phyloP scores from a whole-genome alignment of 35 echinoderm and acorn worm species.

The Ophiothrix spiculata region DNA sequence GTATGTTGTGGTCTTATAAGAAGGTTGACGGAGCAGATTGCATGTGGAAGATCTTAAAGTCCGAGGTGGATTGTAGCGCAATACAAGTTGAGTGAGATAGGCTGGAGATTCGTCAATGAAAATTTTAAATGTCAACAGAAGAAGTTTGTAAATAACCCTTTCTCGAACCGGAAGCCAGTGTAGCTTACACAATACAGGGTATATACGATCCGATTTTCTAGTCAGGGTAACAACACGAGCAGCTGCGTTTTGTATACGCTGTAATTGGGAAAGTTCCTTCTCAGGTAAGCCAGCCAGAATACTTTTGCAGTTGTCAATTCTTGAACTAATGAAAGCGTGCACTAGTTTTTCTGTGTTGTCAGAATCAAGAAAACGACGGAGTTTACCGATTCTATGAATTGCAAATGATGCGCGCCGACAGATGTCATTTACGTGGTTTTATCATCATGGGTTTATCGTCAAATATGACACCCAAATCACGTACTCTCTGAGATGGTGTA shows the following conservation, averaged over 20 bases:
- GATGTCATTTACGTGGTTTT: slow-evolving; percentile 33
- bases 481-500: too few species aligned
- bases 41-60: too few species aligned
- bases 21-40: too few species aligned
- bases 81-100: too few species aligned
- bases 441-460: slow-evolving; percentile 22
- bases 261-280: slow-evolving; percentile 31
- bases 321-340: slow-evolving; percentile 41
- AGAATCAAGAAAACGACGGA: slow-evolving; percentile 16
- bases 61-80: too few species aligned
- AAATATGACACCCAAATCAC: slow-evolving; percentile 44
- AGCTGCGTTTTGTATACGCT: slow-evolving; percentile 58
- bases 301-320: slow-evolving; percentile 39
- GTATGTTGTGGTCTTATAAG: too few species aligned
- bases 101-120: too few species aligned
- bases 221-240: slow-evolving; percentile 33
- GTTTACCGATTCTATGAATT: slow-evolving; percentile 21
- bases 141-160: too few species aligned
- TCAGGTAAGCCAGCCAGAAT: slow-evolving; percentile 44
- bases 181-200: too few species aligned
- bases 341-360: slow-evolving; percentile 33
- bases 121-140: too few species aligned
- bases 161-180: too few species aligned
- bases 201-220: too few species aligned
- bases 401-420: slow-evolving; percentile 28